These are phyloP conservation scores for Eira barbara DNA, from an alignment of 2,113 vertebrate species.

Conservation along the genomic window DNA sequence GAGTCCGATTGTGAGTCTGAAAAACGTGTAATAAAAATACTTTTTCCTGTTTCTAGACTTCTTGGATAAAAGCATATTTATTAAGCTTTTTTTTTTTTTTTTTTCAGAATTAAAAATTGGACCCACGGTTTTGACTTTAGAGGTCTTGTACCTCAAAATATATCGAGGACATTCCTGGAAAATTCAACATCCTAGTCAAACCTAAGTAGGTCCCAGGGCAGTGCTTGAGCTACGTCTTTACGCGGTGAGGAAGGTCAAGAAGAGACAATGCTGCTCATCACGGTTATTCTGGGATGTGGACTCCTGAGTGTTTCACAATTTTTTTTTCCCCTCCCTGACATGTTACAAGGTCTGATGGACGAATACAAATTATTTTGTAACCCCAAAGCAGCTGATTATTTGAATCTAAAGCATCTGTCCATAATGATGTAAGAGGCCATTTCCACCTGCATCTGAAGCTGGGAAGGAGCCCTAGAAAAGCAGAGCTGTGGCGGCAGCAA, in stretches of 20 bases:
- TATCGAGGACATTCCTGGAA: fast-evolving
- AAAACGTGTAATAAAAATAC: neutral
- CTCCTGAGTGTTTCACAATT: too few species aligned
- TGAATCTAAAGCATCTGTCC: neutral
- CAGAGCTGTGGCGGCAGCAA: neutral
- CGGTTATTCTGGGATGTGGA: neutral
- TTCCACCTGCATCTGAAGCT: neutral
- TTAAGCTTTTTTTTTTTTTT: neutral
- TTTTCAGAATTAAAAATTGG: neutral
- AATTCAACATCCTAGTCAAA: neutral
- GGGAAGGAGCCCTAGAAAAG: neutral
- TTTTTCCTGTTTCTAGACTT: neutral
- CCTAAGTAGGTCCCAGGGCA: neutral
- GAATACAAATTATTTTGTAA: neutral
- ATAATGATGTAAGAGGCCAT: neutral
- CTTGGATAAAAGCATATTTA: neutral
- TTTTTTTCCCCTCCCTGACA: neutral
- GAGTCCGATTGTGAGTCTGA: neutral
- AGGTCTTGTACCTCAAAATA: neutral
- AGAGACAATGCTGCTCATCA: fast-evolving
- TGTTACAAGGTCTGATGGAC: neutral
- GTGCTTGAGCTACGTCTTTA: too few species aligned
- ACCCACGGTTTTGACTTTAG: neutral
- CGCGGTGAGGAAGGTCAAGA: neutral
- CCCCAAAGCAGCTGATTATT: neutral